Base-by-base conservation (phyloP, 92 coral and sea anemone genomes). In the Porites cylindrica region DNA sequence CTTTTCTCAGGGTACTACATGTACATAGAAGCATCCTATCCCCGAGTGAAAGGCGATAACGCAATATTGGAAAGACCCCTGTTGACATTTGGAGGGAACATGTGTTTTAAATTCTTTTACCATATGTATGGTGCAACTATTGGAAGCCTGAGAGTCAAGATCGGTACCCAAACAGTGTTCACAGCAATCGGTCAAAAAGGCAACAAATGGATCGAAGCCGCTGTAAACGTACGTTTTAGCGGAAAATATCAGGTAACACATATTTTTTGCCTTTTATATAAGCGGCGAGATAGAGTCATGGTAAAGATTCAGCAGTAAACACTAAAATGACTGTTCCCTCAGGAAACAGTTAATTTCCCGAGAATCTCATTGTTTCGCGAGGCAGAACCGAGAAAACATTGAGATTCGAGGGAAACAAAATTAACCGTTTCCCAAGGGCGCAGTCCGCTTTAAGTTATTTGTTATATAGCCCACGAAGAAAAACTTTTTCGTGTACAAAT, bases 61-160 rank as follows among this genome's bases (percentile, higher is more conserved):
- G 92, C 92, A 1, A 77, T 56, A 21, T 54, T 89, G 43, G 67
- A 51, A 58, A 70, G 67, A 7, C 89, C 92, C 3, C 50, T 65
- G 17, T 38, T 89, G n/a, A 6, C 53, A 61, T 62, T 32, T 56
- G 62, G 76, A 17, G 76, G 76, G 3, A 56, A 17, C 23, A 89
- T 54, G 69, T 89, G 92, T 20, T n/a, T 89, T 9, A 58, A 79
- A 38, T 89, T 89, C 72, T 89, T 69, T n/a, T 89, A 84, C 72
- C 89, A 89, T 47, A 89, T 89, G 92, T 74, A 77, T 56, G 92
- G 92, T 21, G 21, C 54, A 61, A 53, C 54, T 7, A 71, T 89
- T n/a, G 83, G 79, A 53, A 70, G 16, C 11, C 64, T 89, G 21
- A 29, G 64, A 14, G 92, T 89, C n/a, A 32, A 29, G 7, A 19